Conservation (phyloP, 1,140 invertebrate species). For the Drosophila equinoxialis region DNA sequence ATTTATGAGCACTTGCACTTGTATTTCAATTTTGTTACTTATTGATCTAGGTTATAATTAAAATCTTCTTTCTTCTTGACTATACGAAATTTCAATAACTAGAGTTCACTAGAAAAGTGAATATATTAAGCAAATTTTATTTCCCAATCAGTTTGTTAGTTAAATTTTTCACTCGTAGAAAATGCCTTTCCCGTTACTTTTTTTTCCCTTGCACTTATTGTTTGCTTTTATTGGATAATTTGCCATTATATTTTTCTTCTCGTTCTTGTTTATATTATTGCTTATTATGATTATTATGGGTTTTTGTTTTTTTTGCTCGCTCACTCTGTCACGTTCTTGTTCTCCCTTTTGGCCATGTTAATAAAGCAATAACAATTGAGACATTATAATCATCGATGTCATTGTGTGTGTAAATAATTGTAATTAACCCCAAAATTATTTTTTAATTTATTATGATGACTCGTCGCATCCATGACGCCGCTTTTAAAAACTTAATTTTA, state of each 20-base stretch:
- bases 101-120: too few species aligned
- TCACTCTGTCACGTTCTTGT: slow-evolving; percentile 5
- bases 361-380: slow-evolving; percentile 64
- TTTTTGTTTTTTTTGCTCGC: slow-evolving; percentile 15
- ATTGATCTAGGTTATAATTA: too few species aligned
- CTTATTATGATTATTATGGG: slow-evolving; percentile 45
- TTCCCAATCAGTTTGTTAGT: too few species aligned
- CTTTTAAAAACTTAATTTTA: slow-evolving; percentile 28
- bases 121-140: too few species aligned
- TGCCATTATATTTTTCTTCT: background rate
- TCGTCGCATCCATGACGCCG: background rate
- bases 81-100: too few species aligned
- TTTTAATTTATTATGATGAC: slow-evolving; percentile 47
- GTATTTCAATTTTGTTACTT: too few species aligned
- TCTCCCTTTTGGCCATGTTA: slow-evolving; percentile 30
- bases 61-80: too few species aligned
- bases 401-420: slow-evolving; percentile 63
- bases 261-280: slow-evolving; percentile 46
- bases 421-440: slow-evolving; percentile 61
- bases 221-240: slow-evolving; percentile 5
- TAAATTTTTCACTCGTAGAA: too few species aligned
- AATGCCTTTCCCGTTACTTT: too few species aligned
- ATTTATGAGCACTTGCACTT: background rate
- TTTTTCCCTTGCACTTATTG: slow-evolving; percentile 22
- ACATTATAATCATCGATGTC: slow-evolving; percentile 64